Percentiles rank a stretch among this genome's conserved stretches.
Conservation (phyloP, 2,797 vertebrate genomes). For the Tamandua tetradactyla region DNA sequence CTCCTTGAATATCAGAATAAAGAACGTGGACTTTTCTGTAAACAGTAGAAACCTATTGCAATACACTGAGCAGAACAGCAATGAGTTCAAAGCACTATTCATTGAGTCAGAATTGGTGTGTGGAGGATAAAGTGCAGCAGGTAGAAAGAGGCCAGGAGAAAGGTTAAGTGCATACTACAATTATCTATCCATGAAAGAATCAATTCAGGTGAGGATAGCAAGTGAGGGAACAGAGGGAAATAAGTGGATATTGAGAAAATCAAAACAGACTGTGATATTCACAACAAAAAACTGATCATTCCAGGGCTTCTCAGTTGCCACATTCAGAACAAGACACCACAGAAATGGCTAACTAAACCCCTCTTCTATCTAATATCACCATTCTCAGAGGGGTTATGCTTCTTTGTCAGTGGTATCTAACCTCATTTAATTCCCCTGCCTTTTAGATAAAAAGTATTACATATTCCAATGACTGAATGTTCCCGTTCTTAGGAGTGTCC, state of each 20-base stretch:
- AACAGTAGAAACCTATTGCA: background rate
- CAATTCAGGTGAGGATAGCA: background rate
- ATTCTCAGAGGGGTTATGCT: background rate
- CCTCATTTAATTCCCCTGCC: background rate
- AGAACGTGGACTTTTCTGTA: background rate
- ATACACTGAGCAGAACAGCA: background rate
- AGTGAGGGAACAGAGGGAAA: background rate
- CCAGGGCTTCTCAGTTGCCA: background rate
- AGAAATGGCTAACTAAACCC: background rate
- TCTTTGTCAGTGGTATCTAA: background rate
- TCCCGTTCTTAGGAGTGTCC: background rate
- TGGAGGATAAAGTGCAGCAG: background rate
- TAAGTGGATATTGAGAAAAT: background rate
- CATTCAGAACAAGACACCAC: background rate
- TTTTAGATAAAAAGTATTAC: slow-evolving; percentile 15
- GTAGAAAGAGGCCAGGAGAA: background rate
- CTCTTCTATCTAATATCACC: background rate
- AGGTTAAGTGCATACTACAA: background rate
- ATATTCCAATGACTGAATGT: background rate
- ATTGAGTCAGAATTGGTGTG: background rate
- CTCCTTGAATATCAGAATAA: slow-evolving; percentile 7
- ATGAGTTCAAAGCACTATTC: background rate
- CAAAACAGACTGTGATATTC: background rate
- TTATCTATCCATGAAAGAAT: background rate
- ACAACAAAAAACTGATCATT: background rate